Base-by-base conservation (phyloP, 2,888 invertebrate genomes). In the Liposcelis brunnea region DNA sequence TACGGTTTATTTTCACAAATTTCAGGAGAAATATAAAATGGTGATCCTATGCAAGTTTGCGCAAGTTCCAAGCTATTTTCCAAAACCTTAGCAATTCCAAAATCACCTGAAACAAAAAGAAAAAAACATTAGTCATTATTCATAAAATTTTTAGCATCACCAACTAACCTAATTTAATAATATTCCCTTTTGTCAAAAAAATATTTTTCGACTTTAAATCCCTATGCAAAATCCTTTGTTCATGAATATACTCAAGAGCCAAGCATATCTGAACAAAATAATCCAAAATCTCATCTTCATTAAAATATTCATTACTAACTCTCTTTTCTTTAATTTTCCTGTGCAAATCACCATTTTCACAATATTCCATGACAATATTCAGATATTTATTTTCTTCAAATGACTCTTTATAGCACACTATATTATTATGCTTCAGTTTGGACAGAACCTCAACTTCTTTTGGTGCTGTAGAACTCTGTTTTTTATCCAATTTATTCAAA, bases 1-100 rank as follows among this genome's bases (percentile, higher is more conserved):
- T 71, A 75, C 42, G 75, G 72, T 54, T 75, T 74, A 47, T 61
- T 64, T 26, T 75, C 72, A 50, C 86, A 66, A 55, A 80, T 76
- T 61, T 89, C 89, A 18, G 78, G 74, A 0, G 87, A 77, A 6
- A 75, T 75, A 11, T 40, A 40, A 18, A 40, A 40, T 6, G 40
- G 40, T 6, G 40, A 40, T 14, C 40, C 40, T 5, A 40, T 40
- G 21, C 40, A 40, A n/a, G 40, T 40, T 6, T 21, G 40, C 5
- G 40, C 40, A 6, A 40, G 40, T 19, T 40, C 40, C 16, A 40
- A 40, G 19, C 40, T 40, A 40, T 40, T 19, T 11, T 40, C 40
- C 11, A 40, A 19, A 14, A 40, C 19, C 16, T 40, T 40, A 7
- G 40, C 40, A 5, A 40, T 21, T 40, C 40, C 40, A 40, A 40